Evolutionary conservation across 2,888 invertebrate species (phyloP).

Genomic region (Euphydryas editha): DNA sequence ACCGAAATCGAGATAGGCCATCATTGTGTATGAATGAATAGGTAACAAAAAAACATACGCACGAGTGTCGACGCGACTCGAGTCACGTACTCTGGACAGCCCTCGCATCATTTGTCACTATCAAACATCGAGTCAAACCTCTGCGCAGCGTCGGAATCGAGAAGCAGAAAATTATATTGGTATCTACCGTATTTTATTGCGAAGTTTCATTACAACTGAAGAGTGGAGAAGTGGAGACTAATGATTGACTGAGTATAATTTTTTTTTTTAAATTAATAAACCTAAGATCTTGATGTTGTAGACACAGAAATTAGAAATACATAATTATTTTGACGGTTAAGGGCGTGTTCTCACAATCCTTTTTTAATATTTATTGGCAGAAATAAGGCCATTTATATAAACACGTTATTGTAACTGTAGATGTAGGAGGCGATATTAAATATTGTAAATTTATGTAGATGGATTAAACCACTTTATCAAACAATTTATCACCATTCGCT

Average conservation of each 20-base stretch:
- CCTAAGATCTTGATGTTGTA: too few relatives aligned
- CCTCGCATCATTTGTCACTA: constrained; percentile 58
- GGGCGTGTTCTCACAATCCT: too few relatives aligned
- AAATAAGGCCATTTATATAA: background rate
- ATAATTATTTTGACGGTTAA: too few relatives aligned
- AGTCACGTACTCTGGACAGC: constrained; percentile 54
- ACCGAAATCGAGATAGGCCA: constrained; percentile 15
- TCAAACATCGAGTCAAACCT: constrained; percentile 41
- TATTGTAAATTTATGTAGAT: background rate
- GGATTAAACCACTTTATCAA: background rate
- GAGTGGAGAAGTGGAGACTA: too few relatives aligned
- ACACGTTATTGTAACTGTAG: background rate
- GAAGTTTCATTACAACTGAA: too few relatives aligned
- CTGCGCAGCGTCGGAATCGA: background rate
- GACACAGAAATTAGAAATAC: too few relatives aligned
- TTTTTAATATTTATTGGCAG: too few relatives aligned
- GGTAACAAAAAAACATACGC: constrained; percentile 18
- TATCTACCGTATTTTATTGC: too few relatives aligned
- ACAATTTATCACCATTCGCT: background rate
- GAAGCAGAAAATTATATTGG: background rate
- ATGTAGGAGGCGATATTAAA: background rate
- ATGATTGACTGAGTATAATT: too few relatives aligned
- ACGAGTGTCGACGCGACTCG: constrained; percentile 43
- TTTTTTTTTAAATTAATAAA: too few relatives aligned
- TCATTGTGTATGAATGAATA: constrained; percentile 17